Base-by-base conservation (phyloP, 1,140 invertebrate species). In the Popillia japonica region DNA sequence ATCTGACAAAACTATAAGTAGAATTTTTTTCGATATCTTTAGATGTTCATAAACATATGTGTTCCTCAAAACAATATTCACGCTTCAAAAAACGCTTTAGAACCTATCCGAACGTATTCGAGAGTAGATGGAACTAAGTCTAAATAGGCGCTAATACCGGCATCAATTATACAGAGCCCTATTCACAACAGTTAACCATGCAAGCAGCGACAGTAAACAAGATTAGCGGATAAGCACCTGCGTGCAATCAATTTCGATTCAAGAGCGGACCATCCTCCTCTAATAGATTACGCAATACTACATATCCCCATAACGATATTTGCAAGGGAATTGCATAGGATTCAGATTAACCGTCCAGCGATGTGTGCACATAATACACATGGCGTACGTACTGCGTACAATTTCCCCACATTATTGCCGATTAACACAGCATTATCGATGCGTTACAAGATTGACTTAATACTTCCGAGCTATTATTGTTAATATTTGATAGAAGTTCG, bases 201-300 rank as follows among this genome's bases (percentile, higher is more conserved):
- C 61, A 27, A 22, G 11, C 27, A 22, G 61, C 1, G 11, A 68
- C 11, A 9, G 27, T 20, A 68, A 68, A 68, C 61, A 34, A 34
- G 61, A 68, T 68, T 22, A 68, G 14, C 61, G 22, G 20, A 22
- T 68, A 68, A 68, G 22, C 61, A 68, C 22, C 61, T 68, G 61
- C 61, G 22, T 68, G 61, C 61, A 68, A 68, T 68, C 61, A 22
- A 68, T 68, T 27, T 34, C 22, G 61, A 68, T 68, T 34, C 61
- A 27, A 27, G 8, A 14, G 20, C 22, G 17, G 48, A 55, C 14
- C 48, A 22, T 68, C 7, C 22, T 68, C 7, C 22, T 23, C 22
- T 68, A 68, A 22, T 22, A 27, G 61, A 68, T 68, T 68, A 68
- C 14, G 9, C 8, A 9, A 27, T 14, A 22, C 14, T 55, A 17